Percentiles rank a stretch among this genome's conserved stretches.
Conservation (phyloP, 2,797 vertebrate species). For the Phaenicophaeus curvirostris region DNA sequence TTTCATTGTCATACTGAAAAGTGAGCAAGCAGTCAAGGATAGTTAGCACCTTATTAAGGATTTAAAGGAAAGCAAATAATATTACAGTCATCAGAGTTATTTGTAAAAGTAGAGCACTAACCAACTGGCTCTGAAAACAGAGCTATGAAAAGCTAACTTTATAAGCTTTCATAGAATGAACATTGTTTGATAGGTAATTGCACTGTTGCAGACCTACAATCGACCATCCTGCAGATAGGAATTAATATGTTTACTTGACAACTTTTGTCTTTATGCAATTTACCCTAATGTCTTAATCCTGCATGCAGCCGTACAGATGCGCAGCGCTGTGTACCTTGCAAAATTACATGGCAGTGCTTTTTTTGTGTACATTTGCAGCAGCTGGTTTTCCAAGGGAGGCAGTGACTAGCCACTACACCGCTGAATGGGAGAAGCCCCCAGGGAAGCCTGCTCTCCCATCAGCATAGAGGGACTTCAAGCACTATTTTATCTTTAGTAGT, state of each 20-base stretch:
- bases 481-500: background rate
- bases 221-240: background rate
- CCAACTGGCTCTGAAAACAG: background rate
- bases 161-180: background rate
- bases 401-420: background rate
- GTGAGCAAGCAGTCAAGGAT: background rate
- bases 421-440: background rate
- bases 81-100: background rate
- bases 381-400: background rate
- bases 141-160: conserved; percentile 15
- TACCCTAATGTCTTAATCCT: background rate
- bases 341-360: background rate
- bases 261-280: background rate
- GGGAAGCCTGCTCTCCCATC: background rate
- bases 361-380: background rate
- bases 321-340: background rate
- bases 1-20: background rate
- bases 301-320: background rate
- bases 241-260: background rate
- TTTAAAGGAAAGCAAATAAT: background rate
- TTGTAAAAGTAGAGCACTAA: conserved; percentile 24
- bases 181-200: background rate
- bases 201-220: background rate
- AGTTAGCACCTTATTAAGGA: background rate
- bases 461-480: fast-evolving